These are phyloP conservation scores for Agrypnus murinus DNA, from an alignment of 2,888 invertebrate genomes.

Conservation along the genomic window DNA sequence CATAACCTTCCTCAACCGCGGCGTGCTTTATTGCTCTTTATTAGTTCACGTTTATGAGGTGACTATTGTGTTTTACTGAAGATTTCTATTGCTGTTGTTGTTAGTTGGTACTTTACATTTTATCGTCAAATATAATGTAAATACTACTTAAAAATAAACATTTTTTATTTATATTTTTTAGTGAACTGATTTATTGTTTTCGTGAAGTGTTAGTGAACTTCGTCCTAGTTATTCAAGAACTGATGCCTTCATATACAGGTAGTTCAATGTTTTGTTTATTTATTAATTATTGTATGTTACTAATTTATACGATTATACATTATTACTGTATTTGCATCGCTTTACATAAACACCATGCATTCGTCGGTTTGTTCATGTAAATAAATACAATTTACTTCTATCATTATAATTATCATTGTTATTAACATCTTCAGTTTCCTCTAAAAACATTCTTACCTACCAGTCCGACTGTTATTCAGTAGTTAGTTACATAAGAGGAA, in stretches of 20 bases:
- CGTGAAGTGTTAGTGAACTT: conserved; percentile 28
- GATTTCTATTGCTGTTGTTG: not conserved
- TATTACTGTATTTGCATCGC: too few relatives aligned
- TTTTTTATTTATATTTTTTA: conserved; percentile 17
- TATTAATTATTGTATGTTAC: too few relatives aligned
- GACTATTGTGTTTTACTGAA: conserved; percentile 15
- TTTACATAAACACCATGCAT: too few relatives aligned
- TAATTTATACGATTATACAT: too few relatives aligned
- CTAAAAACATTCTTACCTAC: too few relatives aligned
- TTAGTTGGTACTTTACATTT: not conserved
- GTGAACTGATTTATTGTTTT: conserved; percentile 16
- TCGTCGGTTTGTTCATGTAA: too few relatives aligned
- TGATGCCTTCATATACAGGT: conserved; percentile 32
- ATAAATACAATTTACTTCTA: too few relatives aligned
- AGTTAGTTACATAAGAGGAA: too few relatives aligned
- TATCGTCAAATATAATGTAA: conserved; percentile 6
- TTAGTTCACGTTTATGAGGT: conserved; percentile 32
- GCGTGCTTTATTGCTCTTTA: conserved; percentile 46
- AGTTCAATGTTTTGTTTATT: conserved; percentile 1
- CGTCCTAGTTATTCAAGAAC: conserved; percentile 16
- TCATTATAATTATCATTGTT: too few relatives aligned
- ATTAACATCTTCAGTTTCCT: too few relatives aligned
- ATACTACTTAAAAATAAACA: not conserved
- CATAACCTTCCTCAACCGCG: conserved; percentile 53
- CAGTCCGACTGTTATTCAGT: too few relatives aligned